Evolutionary conservation across 2,113 vertebrate species (phyloP), one percentile per base, ranked within the genome.

Genomic region (Daboia siamensis): DNA sequence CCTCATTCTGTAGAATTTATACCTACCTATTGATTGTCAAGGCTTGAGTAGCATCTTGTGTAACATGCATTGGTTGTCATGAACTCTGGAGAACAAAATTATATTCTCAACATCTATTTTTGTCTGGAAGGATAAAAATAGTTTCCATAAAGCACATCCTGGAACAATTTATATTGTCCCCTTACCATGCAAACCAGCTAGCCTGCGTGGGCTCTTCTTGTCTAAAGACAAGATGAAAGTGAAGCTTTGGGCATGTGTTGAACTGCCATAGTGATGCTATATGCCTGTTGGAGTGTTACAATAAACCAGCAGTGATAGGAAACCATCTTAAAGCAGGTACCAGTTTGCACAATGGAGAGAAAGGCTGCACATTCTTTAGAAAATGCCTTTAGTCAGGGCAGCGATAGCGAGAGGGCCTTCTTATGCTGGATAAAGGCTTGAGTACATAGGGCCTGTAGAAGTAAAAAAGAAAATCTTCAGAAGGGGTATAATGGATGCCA

Each of bases 111-210:
- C 56, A 13, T n/a, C 56, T 93, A 90, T 93, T 90, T 93, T 93
- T 93, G 90, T 90, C 92, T 52, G n/a, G 92, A 54, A 64, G 56
- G 56, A 90, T 33, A 90, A 51, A 93, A 93, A 90, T 93, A 93
- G 23, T 56, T 80, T 80, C 74, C 20, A 80, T 61, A 69, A 86
- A 93, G 90, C 55, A 54, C 56, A 90, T 84, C 56, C 56, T 86
- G 92, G 88, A 93, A 93, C 88, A 64, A 64, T 86, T 39, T 54
- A 52, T 61, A 26, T 51, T 86, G 44, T 90, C 92, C 61, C 88
- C 88, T 90, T 64, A 52, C 46, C 55, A 61, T 39, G 44, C 29
- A 90, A 33, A 59, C n/a, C 24, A 44, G 74, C 52, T 54, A 51
- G 46, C 69, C 44, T 86, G 74, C n/a, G 69, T 92, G 88, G 92